A percentile compares a stretch with the other conserved stretches of the same genome.
Evolutionary conservation across 2,113 vertebrate species (phyloP).

Genomic region (Daboia siamensis): DNA sequence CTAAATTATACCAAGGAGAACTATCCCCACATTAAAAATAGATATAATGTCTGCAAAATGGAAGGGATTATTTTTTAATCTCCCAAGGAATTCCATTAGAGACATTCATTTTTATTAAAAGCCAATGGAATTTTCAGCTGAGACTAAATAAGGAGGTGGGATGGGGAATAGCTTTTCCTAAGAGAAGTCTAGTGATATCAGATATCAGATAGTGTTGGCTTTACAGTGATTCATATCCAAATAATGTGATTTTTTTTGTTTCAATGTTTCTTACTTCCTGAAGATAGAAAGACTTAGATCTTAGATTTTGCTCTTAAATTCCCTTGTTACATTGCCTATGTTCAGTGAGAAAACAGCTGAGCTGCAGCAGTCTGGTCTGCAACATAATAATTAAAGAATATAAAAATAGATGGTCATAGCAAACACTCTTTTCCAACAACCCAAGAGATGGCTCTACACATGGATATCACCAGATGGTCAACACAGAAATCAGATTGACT

Average conservation of each 20-base stretch:
- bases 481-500: too few relatives aligned
- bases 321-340: neutral
- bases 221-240: neutral
- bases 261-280: neutral
- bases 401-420: neutral
- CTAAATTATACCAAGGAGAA: constrained; percentile 24
- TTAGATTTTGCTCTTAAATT: neutral
- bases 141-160: neutral
- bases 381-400: neutral
- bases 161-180: neutral
- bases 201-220: neutral
- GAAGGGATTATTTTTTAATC: neutral
- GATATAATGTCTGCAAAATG: neutral
- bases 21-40: constrained; percentile 13
- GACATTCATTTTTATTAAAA: neutral
- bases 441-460: too few relatives aligned
- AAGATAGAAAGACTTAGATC: neutral
- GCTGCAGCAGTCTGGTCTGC: neutral
- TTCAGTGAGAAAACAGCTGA: neutral
- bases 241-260: neutral
- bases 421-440: too few relatives aligned
- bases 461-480: too few relatives aligned
- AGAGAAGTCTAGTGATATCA: neutral
- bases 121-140: neutral
- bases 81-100: neutral